Evolutionary conservation across 2,888 invertebrate species (phyloP).

Genomic region (Andrena minutula): DNA sequence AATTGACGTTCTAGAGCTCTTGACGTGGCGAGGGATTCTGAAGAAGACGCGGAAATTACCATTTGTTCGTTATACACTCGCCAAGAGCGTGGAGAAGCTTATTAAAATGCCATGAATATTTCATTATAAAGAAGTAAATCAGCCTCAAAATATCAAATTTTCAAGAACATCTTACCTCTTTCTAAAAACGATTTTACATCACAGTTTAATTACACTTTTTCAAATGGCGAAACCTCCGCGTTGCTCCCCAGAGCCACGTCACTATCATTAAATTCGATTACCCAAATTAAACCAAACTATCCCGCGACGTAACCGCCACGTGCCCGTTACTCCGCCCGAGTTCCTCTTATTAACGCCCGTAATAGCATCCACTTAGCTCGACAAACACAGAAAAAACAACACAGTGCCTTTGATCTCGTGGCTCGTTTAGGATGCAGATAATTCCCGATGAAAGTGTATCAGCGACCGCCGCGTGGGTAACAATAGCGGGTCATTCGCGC

Average conservation of each 20-base stretch:
- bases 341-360: slow-evolving; percentile 34
- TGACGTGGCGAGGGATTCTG: not conserved
- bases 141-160: not conserved
- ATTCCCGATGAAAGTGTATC: slow-evolving; percentile 58
- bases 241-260: not conserved
- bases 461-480: slow-evolving; percentile 40
- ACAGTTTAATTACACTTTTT: not conserved
- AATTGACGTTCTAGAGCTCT: slow-evolving; percentile 53
- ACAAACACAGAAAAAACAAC: slow-evolving; percentile 59
- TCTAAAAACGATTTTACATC: not conserved
- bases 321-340: not conserved
- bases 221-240: no score
- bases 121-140: not conserved
- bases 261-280: slow-evolving; percentile 7
- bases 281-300: not conserved
- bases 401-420: slow-evolving; percentile 58
- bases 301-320: not conserved
- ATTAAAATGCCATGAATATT: not conserved
- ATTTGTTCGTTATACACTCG: slow-evolving; percentile 1
- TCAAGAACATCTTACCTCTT: not conserved
- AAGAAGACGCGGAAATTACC: slow-evolving; percentile 29
- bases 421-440: slow-evolving; percentile 64
- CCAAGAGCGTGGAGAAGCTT: not conserved
- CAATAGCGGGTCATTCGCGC: slow-evolving; percentile 63
- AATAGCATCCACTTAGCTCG: slow-evolving; percentile 43